Base-by-base conservation (phyloP, 2,888 invertebrate genomes). In the Tetragnatha montana region DNA sequence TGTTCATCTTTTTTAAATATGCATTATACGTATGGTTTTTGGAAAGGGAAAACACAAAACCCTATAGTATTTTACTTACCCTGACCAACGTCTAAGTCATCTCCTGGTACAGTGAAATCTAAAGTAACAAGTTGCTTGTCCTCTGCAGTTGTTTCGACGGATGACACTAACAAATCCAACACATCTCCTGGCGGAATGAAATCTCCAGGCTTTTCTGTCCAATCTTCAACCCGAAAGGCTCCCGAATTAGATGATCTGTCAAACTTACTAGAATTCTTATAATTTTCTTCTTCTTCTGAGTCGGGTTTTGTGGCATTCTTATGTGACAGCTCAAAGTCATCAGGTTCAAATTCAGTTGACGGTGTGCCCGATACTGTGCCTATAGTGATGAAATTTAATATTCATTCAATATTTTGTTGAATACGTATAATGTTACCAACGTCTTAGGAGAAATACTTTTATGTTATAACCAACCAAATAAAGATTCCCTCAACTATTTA, bases 51-150 rank as follows among this genome's bases (percentile, higher is more conserved):
- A 35, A 35, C 35, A 35, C 35, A 35, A 1, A 35, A 35, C 35
- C 35, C 35, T 35, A 4, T 35, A 35, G 4, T 35, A 35, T 35
- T 35, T 35, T 35, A 60, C 49, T 81, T 89, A 91, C 91, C 89
- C 70, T 87, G 78, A 35, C 81, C 89, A 47, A 68, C 81, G 74
- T 89, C 73, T 17, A 89, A 12, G 87, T 92, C 92, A 88, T 92
- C 92, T 8, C 92, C 92, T 0, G 92, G 91, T 12, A 92, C 92
- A 8, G 92, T 92, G 91, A 92, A 92, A 69, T 87, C 76, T 51
- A 92, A 84, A 6, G 88, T 90, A 8, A 92, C 91, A 8, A 81
- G 75, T 17, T 78, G 69, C 14, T 84, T 49, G 6, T 87, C 51
- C 6, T 88, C 86, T 21, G 68, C n/a, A 8, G 70, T 47, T n/a